These are phyloP conservation scores for Dinothrombium tinctorium DNA, from an alignment of 1,140 invertebrate genomes.

Conservation along the genomic window DNA sequence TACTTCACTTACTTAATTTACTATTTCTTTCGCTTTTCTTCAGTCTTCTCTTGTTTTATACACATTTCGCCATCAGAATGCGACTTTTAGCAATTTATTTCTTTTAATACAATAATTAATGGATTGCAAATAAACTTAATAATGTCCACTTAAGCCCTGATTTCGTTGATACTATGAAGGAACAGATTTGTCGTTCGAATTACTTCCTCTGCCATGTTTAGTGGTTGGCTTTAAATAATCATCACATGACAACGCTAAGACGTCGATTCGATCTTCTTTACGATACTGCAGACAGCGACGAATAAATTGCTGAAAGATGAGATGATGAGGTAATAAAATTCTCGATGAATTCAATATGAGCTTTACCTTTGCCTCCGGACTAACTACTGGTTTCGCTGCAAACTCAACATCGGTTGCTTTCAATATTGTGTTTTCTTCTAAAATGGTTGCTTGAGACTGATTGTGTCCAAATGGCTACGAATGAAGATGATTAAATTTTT, in stretches of 20 bases:
- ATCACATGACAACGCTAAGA: constrained; percentile 72
- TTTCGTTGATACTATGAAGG: too few relatives aligned
- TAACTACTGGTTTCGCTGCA: constrained; percentile 90
- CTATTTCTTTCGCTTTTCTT: too few relatives aligned
- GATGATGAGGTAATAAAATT: neutral
- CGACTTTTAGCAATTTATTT: too few relatives aligned
- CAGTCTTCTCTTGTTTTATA: too few relatives aligned
- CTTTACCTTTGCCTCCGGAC: constrained; percentile 65
- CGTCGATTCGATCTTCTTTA: constrained; percentile 94
- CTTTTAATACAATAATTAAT: too few relatives aligned
- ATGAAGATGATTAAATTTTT: too few relatives aligned
- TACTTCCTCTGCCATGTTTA: constrained; percentile 38
- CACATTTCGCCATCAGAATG: too few relatives aligned
- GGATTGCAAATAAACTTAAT: too few relatives aligned
- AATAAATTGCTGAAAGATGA: constrained; percentile 60
- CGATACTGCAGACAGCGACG: constrained; percentile 86
- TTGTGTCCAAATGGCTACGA: constrained; percentile 88
- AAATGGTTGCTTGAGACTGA: constrained; percentile 94
- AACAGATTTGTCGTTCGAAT: constrained; percentile 3
- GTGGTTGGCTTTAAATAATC: constrained; percentile 89
- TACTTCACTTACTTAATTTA: too few relatives aligned
- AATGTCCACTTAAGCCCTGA: too few relatives aligned
- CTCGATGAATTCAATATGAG: neutral
- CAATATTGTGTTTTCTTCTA: constrained; percentile 97
- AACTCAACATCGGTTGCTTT: constrained; percentile 98